These are phyloP conservation scores for Periophthalmus modestus DNA, from an alignment of 2,113 vertebrate species.

Conservation along the genomic window DNA sequence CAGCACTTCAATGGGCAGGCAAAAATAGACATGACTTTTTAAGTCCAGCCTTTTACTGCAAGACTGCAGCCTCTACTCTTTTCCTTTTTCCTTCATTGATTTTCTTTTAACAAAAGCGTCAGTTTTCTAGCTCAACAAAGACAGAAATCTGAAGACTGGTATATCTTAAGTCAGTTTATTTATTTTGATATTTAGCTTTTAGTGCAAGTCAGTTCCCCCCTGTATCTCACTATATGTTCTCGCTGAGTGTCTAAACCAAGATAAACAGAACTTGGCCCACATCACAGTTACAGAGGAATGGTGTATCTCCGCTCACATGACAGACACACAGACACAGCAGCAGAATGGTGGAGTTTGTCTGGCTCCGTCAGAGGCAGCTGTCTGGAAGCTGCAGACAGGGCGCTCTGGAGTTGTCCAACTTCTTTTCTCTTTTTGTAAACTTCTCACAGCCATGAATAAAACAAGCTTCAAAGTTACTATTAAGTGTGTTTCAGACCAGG, in stretches of 20 bases:
- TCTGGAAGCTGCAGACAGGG: slow-evolving; percentile 62
- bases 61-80: slow-evolving; percentile 54
- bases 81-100: slow-evolving; percentile 65
- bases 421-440: slow-evolving; percentile 59
- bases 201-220: slow-evolving; percentile 41
- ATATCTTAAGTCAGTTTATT: slow-evolving; percentile 37
- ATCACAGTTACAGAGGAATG: slow-evolving; percentile 63
- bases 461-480: neutral
- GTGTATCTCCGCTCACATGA: slow-evolving; percentile 51
- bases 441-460: neutral
- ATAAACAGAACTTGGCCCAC: slow-evolving; percentile 51
- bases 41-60: slow-evolving; percentile 62
- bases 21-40: slow-evolving; percentile 73
- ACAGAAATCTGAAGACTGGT: slow-evolving; percentile 44
- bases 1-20: slow-evolving; percentile 67
- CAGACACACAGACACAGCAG: slow-evolving; percentile 55
- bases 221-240: slow-evolving; percentile 42
- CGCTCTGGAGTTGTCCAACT: slow-evolving; percentile 61
- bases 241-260: slow-evolving; percentile 45
- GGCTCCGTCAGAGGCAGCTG: slow-evolving; percentile 62
- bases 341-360: slow-evolving; percentile 56
- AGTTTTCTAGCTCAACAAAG: slow-evolving; percentile 50
- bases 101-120: slow-evolving; percentile 61
- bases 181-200: slow-evolving; percentile 39
- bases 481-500: neutral